Base-by-base conservation (phyloP, 2,797 vertebrate genomes). In the Clarias laeviceps region DNA sequence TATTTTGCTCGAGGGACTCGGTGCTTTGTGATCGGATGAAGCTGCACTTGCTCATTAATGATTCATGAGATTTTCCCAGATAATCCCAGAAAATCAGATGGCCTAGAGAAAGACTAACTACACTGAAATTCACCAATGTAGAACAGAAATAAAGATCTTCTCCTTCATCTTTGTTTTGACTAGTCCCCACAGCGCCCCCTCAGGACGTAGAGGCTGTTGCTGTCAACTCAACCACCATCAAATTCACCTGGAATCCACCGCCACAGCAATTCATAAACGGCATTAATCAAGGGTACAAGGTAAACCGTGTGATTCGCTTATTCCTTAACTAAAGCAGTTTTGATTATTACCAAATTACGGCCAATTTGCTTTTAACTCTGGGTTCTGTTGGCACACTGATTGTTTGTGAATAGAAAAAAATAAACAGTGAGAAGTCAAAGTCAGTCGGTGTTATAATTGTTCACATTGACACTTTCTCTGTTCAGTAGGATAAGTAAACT, bases 241-340 rank as follows among this genome's bases (percentile, higher is more conserved):
- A 94, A 82, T 97, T 98, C 93, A 94, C 95, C 0, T 99, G 98
- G 98, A 97, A 94, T 86, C 97, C 98, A 12, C 98, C 98, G 0
- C 97, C 97, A 4, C 98, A 99, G 88, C 98, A 99, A 89, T 99
- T 99, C 89, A 97, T 99, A 91, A 98, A 99, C 0, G 98, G 97
- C 80, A 98, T 99, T 91, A 99, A 98, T 94, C 98, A 99, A 91
- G 98, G 98, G 1, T 99, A 99, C 92, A 99, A 98, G 97, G 98
- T 98, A 94, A 91, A 59, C 2, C 14, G 45, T 3, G 11, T 3
- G 45, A 34, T 54, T 14, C 15, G 5, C 61, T 29, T 73, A n/a
- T 80, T 40, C 2, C 40, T 54, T 32, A 69, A 50, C 0, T 12
- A 12, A 50, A 50, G 1, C 18, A 4, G 5, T 22, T 1, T 11